Evolutionary conservation across 2,888 invertebrate species (phyloP), one percentile per base, ranked within the genome.

Genomic region (Stenurella melanura): DNA sequence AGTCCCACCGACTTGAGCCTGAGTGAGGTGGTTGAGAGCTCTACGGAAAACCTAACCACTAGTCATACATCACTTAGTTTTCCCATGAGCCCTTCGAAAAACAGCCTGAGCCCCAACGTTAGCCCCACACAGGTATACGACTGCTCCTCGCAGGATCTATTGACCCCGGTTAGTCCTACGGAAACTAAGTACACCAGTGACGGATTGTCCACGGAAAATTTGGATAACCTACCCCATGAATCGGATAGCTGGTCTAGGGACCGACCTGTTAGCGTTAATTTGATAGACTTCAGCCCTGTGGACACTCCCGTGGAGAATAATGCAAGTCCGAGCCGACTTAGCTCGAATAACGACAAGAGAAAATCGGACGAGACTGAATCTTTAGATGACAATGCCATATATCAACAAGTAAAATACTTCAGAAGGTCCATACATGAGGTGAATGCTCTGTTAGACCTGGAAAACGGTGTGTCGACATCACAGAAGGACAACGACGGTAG

Each of bases 371-470:
- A 88, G 79, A 87, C 84, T 0, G 89, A 90, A 77, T 80, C 83
- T 0, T 74, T 82, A 42, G 86, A 86, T 67, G 90, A 90, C 2
- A 91, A 92, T 71, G 84, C 86, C 38, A 93, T 95, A 0, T 95
- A 95, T 84, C 94, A 94, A 93, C 95, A 91, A 82, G 95, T 95
- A 0, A 95, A 95, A 83, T 93, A 94, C 86, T 94, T 95, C 82
- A 91, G 93, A 57, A 91, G 93, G 82, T 94, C 94, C 21, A 93
- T 95, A 57, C 93, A 94, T 61, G 95, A 95, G 88, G 94, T 95
- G 0, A 95, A 95, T 86, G 93, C 91, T 21, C 82, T 93, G 73
- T 82, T 93, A 7, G 88, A 88, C 38, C 38, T 87, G 42, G 89
- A 89, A 73, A 88, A 88, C 70, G 80, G 80, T 17, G 38, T 56